Base-by-base conservation (phyloP, 2,113 vertebrate species). In the Canis aureus region DNA sequence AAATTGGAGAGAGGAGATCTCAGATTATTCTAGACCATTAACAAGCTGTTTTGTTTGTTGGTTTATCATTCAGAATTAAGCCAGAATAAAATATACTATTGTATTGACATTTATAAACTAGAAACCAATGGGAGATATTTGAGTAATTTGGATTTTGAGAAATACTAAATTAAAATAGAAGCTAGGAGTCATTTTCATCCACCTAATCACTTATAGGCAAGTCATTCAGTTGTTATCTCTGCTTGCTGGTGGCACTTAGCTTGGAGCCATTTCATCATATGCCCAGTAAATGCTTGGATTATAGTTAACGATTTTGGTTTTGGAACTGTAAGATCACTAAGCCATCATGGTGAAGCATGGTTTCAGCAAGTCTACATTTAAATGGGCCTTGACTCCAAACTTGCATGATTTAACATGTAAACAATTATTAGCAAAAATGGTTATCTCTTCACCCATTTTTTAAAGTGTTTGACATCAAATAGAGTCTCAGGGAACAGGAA, bases 141-240 rank as follows among this genome's bases (percentile, higher is more conserved):
- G 17, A 92, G 15, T 90, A 64, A 90, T 91, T 95, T 89, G n/a
- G 35, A 60, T 94, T 97, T 96, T 94, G 67, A 95, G 69, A 89
- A 97, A 57, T 80, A 55, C 25, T 49, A 88, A 79, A 81, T 62
- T 93, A 74, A 94, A 94, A 86, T 92, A 69, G 64, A 71, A 95
- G 80, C 23, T 25, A 97, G 3, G 8, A 25, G n/a, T 88, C 8
- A 69, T 90, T 91, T 66, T 90, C 35, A 64, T 73, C 25, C n/a
- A 3, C 25, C 9, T 85, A n/a, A 35, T 80, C 29, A 76, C 25
- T 89, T 94, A 8, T 83, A 29, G 67, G 73, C 25, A 94, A 59
- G 51, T 85, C 22, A 20, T 93, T 93, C 20, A 83, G 59, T 66
- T 38, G 0, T 83, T 57, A 64, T 60, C 74, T 95, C 17, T 91